A percentile compares a stretch with the other conserved stretches of the same genome.
Evolutionary conservation across 2,888 invertebrate species (phyloP).

Genomic region (Neoascia interrupta): DNA sequence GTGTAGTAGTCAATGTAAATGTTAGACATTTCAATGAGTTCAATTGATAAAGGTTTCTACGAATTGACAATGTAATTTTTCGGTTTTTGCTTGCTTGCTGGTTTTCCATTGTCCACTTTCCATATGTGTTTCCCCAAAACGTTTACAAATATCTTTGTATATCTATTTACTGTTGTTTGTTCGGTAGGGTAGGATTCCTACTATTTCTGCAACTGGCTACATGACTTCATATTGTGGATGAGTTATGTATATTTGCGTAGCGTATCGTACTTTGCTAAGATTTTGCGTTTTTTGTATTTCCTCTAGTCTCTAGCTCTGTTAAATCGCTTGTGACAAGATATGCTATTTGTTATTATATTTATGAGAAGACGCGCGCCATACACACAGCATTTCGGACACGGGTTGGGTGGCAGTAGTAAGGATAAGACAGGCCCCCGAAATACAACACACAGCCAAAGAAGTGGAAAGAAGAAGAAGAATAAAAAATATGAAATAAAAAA

Average conservation of each 20-base stretch:
- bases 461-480: conserved; percentile 68
- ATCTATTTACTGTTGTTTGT: conserved; percentile 30
- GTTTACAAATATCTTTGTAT: conserved; percentile 4
- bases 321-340: conserved; percentile 51
- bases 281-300: conserved; percentile 9
- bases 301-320: conserved; percentile 49
- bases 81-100: conserved; percentile 63
- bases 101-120: conserved; percentile 66
- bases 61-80: conserved; percentile 59
- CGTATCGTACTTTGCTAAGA: conserved; percentile 14
- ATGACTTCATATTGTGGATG: conserved; percentile 48
- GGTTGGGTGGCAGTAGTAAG: conserved; percentile 64
- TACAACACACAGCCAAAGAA: conserved; percentile 69
- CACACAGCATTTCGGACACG: conserved; percentile 61
- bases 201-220: conserved; percentile 65
- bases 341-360: conserved; percentile 20
- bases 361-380: conserved; percentile 46
- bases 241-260: conserved; percentile 32
- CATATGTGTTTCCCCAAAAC: conserved; percentile 49
- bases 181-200: conserved; percentile 42
- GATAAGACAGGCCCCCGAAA: conserved; percentile 69
- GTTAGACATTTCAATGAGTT: conserved; percentile 56
- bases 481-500: conserved; percentile 68
- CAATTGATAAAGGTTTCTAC: conserved; percentile 46
- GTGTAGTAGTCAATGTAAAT: conserved; percentile 63